Evolutionary conservation across 2,113 vertebrate species (phyloP).

Genomic region (Columba livia): DNA sequence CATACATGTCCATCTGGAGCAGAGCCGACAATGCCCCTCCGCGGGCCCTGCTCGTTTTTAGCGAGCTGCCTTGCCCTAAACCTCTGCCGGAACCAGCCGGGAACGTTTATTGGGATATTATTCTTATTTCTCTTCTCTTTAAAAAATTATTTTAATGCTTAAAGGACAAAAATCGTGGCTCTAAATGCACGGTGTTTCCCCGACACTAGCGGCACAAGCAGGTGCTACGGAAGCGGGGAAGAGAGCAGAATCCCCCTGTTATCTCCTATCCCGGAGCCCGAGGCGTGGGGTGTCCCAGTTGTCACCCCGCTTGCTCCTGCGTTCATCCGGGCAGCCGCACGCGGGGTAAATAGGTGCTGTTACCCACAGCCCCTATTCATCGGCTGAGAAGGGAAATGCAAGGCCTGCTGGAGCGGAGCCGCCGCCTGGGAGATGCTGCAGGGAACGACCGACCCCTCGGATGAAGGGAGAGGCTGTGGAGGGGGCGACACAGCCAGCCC

Average conservation of each 20-base stretch:
- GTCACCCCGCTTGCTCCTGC: not conserved
- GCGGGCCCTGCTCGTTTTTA: not conserved
- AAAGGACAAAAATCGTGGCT: not conserved
- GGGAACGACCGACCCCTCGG: not conserved
- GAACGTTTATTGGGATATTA: not conserved
- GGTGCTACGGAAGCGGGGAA: not conserved
- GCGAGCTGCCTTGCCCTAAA: not conserved
- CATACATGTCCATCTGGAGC: not conserved
- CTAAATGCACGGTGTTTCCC: not conserved
- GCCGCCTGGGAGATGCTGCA: not conserved
- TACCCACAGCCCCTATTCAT: not conserved
- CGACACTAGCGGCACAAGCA: not conserved
- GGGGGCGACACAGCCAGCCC: too few relatives aligned
- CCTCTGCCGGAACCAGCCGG: rapidly evolving
- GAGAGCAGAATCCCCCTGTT: not conserved
- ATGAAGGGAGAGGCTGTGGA: not conserved
- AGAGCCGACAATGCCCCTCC: not conserved
- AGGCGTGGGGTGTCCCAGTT: not conserved
- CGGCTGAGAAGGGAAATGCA: not conserved
- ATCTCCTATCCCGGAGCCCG: not conserved
- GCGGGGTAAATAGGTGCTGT: rapidly evolving
- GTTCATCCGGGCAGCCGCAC: not conserved
- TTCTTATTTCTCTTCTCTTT: not conserved
- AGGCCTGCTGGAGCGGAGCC: not conserved
- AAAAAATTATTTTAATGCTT: not conserved